Base-by-base conservation (phyloP, 2,113 vertebrate species). In the Calidris pugnax region DNA sequence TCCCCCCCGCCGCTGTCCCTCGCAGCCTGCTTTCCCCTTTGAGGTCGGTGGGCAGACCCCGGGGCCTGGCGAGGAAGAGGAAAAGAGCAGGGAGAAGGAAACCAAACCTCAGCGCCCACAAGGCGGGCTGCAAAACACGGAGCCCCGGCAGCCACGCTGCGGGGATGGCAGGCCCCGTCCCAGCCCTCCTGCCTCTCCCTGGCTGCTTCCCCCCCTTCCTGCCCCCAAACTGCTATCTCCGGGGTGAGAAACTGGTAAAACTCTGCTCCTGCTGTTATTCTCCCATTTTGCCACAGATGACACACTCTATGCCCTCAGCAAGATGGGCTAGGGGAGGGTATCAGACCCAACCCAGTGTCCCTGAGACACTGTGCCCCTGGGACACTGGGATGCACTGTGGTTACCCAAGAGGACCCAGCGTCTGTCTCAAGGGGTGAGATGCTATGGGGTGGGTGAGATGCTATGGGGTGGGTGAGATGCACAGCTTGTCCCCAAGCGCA, bases 31-130 rank as follows among this genome's bases (percentile, higher is more conserved):
- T 95, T 82, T 93, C 93, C 95, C 94, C 93, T 97, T 89, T 97
- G 97, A 97, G 96, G 96, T 97, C 75, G 19, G 82, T 86, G 82
- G 45, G 94, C 78, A 90, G 95, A 94, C 89, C 83, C 83, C n/a
- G 8, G 91, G 90, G 96, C 93, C 97, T 97, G 97, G 95, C 85
- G 87, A 77, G 85, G 88, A 97, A 98, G 73, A 98, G 97, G 94
- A 96, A 85, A 93, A 95, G 95, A 92, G 95, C 14, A 68, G 90
- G 93, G 87, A 96, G 93, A 95, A 91, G 88, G 89, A 97, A 97
- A 97, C 96, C 97, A 97, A 97, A 97, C 97, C 97, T 95, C 97
- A 97, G 92, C 0, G 15, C 92, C 96, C 97, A 97, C 97, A 96
- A 93, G 92, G 96, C 93, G 14, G 96, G 90, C 95, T 97, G 91